Base-by-base conservation (phyloP, 2,797 vertebrate species). In the Peromyscus melanophrys region DNA sequence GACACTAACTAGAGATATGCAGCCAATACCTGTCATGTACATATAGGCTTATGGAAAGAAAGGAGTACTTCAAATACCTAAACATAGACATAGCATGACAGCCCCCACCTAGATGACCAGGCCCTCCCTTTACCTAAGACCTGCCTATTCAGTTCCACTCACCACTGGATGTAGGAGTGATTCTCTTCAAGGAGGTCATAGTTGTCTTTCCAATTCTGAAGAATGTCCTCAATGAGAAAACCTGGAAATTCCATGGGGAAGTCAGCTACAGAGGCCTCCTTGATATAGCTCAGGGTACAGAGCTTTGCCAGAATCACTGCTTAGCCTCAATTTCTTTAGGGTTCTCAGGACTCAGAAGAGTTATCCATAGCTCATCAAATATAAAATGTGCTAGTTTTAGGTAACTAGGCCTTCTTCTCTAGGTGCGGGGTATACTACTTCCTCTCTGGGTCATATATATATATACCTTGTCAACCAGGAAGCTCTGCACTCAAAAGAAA, bases 91-190 rank as follows among this genome's bases (percentile, higher is more conserved):
- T 19, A 52, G 40, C 2, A 1, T 2, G 34, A 31, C 3, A 27
- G n/a, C 27, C 14, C 61, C 63, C 2, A 27, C 6, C 61, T 40
- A n/a, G 12, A 13, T 49, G 40, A 21, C 37, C 55, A 11, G 78
- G 14, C 57, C 5, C 83, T 1, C 1, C 4, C 46, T 25, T 49
- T 46, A 31, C 90, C 19, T 14, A 0, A 0, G 29, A 2, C 46
- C 16, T 0, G 65, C 57, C 34, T 1, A n/a, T 71, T 6, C 81
- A 25, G 4, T 3, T 43, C 40, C 27, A 97, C 98, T 98, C 99
- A 99, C 99, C 99, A 99, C 96, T 99, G 99, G 97, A 99, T 99
- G 98, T 99, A 99, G 0, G 99, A 99, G 98, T 99, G 99, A 95
- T 99, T 99, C 97, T 99, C 98, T 98, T 99, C 99, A 92, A 99